phyloP scores from a whole-genome alignment of 2,797 vertebrate species.

The Leptatherina wallacei region DNA sequence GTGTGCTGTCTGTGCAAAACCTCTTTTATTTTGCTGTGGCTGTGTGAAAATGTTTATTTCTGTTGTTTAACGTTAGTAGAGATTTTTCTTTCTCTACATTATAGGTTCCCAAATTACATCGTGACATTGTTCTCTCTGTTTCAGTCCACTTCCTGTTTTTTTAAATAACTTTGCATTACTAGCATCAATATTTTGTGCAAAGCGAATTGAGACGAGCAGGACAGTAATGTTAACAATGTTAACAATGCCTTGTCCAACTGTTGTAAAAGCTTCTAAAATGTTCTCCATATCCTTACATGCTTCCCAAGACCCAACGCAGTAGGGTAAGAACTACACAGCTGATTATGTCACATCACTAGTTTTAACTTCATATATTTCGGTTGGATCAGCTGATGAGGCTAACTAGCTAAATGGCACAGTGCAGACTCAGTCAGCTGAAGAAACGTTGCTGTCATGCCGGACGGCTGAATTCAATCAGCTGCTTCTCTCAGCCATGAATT shows the following conservation, averaged over 20 bases:
- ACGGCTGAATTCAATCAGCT: not conserved
- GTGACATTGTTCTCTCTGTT: not conserved
- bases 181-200: not conserved
- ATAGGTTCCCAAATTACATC: not conserved
- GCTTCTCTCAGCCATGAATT: slow-evolving; percentile 24
- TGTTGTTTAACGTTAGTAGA: not conserved
- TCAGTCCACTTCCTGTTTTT: not conserved
- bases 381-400: slow-evolving; percentile 38
- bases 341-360: slow-evolving; percentile 5
- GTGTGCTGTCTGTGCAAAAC: not conserved
- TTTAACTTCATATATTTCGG: slow-evolving; percentile 13
- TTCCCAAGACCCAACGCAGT: slow-evolving; percentile 91
- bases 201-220: not conserved
- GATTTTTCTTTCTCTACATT: not conserved
- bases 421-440: slow-evolving; percentile 28
- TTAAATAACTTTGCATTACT: not conserved
- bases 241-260: not conserved
- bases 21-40: not conserved
- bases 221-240: not conserved
- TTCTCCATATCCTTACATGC: slow-evolving; percentile 69
- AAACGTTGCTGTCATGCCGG: not conserved
- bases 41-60: not conserved
- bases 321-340: slow-evolving; percentile 86
- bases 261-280: slow-evolving; percentile 28
- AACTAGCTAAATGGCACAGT: slow-evolving; percentile 10